Base-by-base conservation (phyloP, 1,140 invertebrate species). In the Dendroctonus valens region DNA sequence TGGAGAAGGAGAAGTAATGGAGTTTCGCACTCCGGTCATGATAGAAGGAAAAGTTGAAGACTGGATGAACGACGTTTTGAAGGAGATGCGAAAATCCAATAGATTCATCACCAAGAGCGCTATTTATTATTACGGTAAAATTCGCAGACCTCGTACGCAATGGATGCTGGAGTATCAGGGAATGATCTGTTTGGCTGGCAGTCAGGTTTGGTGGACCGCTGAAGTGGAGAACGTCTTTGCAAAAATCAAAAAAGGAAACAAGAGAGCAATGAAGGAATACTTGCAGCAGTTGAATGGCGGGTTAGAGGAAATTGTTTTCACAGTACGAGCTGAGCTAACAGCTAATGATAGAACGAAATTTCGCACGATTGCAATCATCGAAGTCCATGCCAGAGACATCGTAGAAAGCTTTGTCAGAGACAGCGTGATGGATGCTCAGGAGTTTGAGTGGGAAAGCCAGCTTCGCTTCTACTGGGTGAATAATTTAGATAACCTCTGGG, bases 371-470 rank as follows among this genome's bases (percentile, higher is more conserved):
- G 83, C 93, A 0, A 95, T 93, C 4, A 89, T 96, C 48, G 93
- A 96, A 75, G 92, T 96, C 0, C 93, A 96, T 77, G 89, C 91
- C 3, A 83, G 92, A 46, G 93, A 96, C 76, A 94, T 96, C 60
- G 88, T 96, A 51, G 92, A 95, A 73, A 82, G 80, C 2, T 96
- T 96, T 78, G 91, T 96, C 0, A 82, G 89, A 49, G 90, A 96
- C 75, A 93, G 90, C 77, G 88, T 96, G 39, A 86, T 90, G 39
- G 88, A 93, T 76, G 85, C 86, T 0, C 80, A 86, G 60, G 93
- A 96, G 78, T 97, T 96, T 74, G 88, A 92, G 68, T 97, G 94
- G 93, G 92, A 95, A 79, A 93, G 91, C 75, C 93, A 96, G 79
- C 81, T 97, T 60, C 81, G 92, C 68, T 96, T 95, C 80, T 96